Percentiles rank a stretch among this genome's conserved stretches.
Evolutionary conservation across 37 sponge, comb jelly and placozoan species (phyloP).

Genomic region (Aplysina aerophoba): DNA sequence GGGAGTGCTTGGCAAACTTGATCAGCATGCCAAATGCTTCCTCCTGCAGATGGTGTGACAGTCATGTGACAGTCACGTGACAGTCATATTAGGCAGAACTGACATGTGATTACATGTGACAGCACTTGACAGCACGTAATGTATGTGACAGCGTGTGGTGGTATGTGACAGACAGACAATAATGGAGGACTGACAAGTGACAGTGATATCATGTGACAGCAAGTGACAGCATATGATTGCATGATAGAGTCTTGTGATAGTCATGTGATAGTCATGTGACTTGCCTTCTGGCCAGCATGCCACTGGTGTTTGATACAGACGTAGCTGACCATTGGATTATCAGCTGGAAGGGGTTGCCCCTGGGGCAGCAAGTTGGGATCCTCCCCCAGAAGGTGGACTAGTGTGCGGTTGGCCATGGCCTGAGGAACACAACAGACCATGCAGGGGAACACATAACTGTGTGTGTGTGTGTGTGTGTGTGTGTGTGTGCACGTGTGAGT

Average conservation of each 20-base stretch:
- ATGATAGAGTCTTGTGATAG: too few species aligned
- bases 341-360: constrained; percentile 39
- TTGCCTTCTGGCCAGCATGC: constrained; percentile 60
- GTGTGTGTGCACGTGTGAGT: too few species aligned
- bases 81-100: too few species aligned
- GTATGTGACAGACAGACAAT: too few species aligned
- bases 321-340: constrained; percentile 72
- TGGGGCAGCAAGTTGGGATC: constrained; percentile 20
- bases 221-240: too few species aligned
- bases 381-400: constrained; percentile 29
- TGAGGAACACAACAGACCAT: neutral
- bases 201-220: too few species aligned
- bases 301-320: constrained; percentile 91
- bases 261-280: too few species aligned
- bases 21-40: constrained; percentile 58
- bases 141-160: too few species aligned
- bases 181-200: neutral
- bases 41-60: constrained; percentile 23
- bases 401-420: constrained; percentile 41
- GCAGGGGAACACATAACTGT: neutral
- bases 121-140: too few species aligned
- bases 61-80: neutral
- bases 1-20: constrained; percentile 42
- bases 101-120: too few species aligned
- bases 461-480: too few species aligned